phyloP scores from a whole-genome alignment of 2,888 invertebrate species.

The Nowickia ferox region DNA sequence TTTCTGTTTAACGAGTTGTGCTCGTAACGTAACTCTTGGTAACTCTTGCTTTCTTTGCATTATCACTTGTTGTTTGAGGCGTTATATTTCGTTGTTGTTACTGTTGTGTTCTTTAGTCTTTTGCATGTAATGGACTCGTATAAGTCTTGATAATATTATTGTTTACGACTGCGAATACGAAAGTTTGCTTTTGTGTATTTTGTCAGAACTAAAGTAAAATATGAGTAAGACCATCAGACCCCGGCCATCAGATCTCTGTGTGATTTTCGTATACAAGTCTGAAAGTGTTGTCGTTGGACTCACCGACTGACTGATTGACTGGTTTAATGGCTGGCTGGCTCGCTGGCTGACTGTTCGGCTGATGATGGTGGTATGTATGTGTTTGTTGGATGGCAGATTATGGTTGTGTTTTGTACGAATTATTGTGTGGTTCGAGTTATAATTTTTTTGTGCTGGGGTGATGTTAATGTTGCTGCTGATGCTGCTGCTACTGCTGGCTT shows the following conservation, averaged over 20 bases:
- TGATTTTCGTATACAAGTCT: constrained; percentile 49
- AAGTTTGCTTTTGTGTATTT: constrained; percentile 13
- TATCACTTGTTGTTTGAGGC: constrained; percentile 72
- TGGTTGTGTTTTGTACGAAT: constrained; percentile 31
- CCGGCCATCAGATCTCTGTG: constrained; percentile 55
- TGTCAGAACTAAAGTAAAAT: constrained; percentile 40
- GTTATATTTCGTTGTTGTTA: constrained; percentile 60
- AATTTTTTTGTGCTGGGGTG: constrained; percentile 62
- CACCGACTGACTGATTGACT: constrained; percentile 34
- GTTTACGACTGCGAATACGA: constrained; percentile 33
- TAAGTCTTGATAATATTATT: constrained; percentile 54
- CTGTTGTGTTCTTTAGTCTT: constrained; percentile 68
- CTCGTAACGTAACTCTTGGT: constrained; percentile 52
- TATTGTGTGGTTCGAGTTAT: constrained; percentile 56
- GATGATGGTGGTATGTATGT: constrained; percentile 1
- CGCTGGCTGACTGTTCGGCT: not conserved
- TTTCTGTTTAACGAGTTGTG: constrained; percentile 27
- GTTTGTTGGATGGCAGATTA: constrained; percentile 47
- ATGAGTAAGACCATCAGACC: constrained; percentile 61
- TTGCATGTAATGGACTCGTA: constrained; percentile 68
- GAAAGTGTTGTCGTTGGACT: constrained; percentile 10
- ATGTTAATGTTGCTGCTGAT: constrained; percentile 67
- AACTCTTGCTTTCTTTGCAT: constrained; percentile 72
- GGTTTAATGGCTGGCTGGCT: not conserved
- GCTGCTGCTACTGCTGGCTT: constrained; percentile 34